Evolutionary conservation across 2,113 vertebrate species (phyloP).

Genomic region (Platycercus adscitus): DNA sequence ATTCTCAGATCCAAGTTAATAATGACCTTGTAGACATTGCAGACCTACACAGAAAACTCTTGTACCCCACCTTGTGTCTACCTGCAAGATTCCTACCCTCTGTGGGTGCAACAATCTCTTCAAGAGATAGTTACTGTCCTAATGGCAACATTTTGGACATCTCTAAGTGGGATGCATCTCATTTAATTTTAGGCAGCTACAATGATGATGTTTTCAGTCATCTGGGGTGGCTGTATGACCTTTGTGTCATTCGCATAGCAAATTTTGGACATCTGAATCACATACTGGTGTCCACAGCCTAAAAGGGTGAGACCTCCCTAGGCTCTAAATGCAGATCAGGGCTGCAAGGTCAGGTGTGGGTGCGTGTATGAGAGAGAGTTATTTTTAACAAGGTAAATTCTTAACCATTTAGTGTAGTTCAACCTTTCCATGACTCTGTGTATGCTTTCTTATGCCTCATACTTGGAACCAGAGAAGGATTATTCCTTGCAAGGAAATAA

Average conservation of each 20-base stretch:
- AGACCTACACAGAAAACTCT: not conserved
- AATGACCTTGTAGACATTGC: not conserved
- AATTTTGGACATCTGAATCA: not conserved
- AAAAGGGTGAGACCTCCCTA: not conserved
- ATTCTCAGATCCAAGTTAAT: not conserved
- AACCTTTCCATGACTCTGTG: not conserved
- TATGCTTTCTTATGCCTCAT: not conserved
- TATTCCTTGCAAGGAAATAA: not conserved
- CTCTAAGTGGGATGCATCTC: not conserved
- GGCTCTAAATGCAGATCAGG: not conserved
- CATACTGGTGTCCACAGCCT: not conserved
- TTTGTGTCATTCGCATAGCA: not conserved
- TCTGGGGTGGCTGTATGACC: not conserved
- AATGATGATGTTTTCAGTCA: not conserved
- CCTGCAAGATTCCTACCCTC: not conserved
- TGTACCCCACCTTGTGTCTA: not conserved
- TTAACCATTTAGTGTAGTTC: not conserved
- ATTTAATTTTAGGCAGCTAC: not conserved
- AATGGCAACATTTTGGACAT: not conserved
- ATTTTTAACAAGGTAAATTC: not conserved
- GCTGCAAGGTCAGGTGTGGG: not conserved
- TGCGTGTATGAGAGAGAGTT: not conserved
- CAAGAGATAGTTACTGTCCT: not conserved
- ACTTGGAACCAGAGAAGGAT: not conserved
- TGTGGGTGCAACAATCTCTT: not conserved